Conservation (phyloP, 2,888 invertebrate genomes). For the Leucophenga montana region DNA sequence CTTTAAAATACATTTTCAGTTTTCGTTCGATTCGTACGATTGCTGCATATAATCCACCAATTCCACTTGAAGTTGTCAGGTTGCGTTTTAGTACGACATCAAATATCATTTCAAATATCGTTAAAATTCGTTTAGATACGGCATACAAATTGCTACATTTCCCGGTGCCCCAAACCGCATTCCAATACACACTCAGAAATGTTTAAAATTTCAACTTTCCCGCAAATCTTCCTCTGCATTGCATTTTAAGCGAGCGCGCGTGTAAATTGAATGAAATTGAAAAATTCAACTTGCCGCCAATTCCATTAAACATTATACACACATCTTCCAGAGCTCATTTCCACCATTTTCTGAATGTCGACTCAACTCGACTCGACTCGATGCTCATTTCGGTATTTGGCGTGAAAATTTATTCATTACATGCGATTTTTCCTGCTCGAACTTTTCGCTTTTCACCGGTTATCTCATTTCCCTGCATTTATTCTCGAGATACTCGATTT, state of each 20-base stretch:
- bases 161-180: conserved; percentile 43
- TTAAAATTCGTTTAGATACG: conserved; percentile 68
- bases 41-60: no score
- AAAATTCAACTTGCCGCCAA: conserved; percentile 66
- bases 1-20: no score
- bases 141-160: conserved; percentile 70
- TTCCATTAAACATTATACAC: conserved; percentile 49
- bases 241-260: conserved; percentile 45
- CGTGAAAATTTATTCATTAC: conserved; percentile 68
- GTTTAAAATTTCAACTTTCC: conserved; percentile 28
- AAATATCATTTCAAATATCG: conserved; percentile 69
- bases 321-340: conserved; percentile 63
- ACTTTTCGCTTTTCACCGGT: conserved; percentile 29
- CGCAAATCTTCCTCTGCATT: conserved; percentile 47
- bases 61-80: no score
- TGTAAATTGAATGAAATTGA: conserved; percentile 70
- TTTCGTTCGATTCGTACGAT: no score
- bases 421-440: conserved; percentile 59
- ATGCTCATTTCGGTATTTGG: conserved; percentile 49
- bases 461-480: conserved; percentile 45
- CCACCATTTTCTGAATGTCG: no score
- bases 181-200: conserved; percentile 36
- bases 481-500: not conserved
- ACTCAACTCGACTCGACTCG: no score
- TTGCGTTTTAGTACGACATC: conserved; percentile 35